Evolutionary conservation across 2,113 vertebrate genomes (phyloP).

Genomic region (Nannospalax galili): DNA sequence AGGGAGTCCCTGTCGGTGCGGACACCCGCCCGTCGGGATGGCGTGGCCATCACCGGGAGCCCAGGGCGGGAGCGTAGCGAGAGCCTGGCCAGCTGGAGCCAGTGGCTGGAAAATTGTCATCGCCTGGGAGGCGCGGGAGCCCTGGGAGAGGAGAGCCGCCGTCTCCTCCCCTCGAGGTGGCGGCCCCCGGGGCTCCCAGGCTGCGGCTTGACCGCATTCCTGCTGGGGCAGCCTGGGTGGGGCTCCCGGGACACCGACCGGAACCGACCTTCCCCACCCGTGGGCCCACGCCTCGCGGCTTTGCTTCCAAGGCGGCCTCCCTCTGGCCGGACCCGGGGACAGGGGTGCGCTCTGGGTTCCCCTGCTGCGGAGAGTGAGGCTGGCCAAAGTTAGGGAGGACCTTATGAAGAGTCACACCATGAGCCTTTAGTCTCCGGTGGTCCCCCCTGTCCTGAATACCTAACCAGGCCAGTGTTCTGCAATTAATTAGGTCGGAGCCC

Average conservation of each 20-base stretch:
- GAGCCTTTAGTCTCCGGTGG: not conserved
- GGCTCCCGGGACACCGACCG: not conserved
- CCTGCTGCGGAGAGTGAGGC: not conserved
- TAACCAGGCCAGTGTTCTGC: not conserved
- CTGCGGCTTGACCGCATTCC: constrained; percentile 36
- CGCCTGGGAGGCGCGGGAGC: constrained; percentile 76
- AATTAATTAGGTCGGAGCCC: not conserved
- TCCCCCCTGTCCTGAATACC: not conserved
- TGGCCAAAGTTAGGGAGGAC: not conserved
- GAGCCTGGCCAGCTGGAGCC: constrained; percentile 76
- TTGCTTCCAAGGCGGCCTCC: constrained; percentile 82
- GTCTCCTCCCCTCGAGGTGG: constrained; percentile 64
- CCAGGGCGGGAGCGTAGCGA: constrained; percentile 67
- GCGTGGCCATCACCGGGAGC: constrained; percentile 65
- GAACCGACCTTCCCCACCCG: not conserved
- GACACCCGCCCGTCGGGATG: constrained; percentile 48
- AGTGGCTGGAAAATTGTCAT: constrained; percentile 80
- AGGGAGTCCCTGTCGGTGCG: not conserved
- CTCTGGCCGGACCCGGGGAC: constrained; percentile 72
- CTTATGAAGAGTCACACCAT: not conserved
- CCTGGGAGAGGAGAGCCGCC: constrained; percentile 58
- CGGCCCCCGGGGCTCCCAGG: constrained; percentile 51
- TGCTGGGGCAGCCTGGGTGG: not conserved
- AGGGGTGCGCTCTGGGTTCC: constrained; percentile 49
- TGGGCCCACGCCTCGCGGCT: not conserved